Conservation (phyloP, 2,113 vertebrate genomes). For the Trematomus loennbergii region DNA sequence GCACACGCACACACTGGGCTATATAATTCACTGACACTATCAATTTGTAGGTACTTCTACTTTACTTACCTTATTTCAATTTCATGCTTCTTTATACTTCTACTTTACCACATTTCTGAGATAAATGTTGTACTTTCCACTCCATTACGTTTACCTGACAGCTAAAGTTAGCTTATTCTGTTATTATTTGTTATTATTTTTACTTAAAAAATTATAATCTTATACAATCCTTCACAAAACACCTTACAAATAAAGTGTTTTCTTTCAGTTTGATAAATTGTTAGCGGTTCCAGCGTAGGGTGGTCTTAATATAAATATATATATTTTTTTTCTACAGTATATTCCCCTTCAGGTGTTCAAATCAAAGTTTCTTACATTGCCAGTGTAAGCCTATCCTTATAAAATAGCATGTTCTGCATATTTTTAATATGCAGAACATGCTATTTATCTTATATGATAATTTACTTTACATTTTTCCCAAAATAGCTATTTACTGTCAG, state of each 20-base stretch:
- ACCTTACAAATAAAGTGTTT: too few relatives aligned
- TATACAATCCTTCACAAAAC: background rate
- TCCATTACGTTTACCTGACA: background rate
- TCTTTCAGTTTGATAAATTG: too few relatives aligned
- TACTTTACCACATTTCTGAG: background rate
- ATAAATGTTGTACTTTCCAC: background rate
- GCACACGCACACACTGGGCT: background rate
- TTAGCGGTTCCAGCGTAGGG: background rate
- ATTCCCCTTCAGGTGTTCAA: background rate
- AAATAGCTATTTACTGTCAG: too few relatives aligned
- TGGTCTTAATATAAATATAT: background rate
- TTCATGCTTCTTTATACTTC: background rate
- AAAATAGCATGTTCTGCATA: too few relatives aligned
- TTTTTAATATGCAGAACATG: too few relatives aligned
- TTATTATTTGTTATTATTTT: background rate
- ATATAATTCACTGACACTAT: slow-evolving; percentile 7
- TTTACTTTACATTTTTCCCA: too few relatives aligned
- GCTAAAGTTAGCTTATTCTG: background rate
- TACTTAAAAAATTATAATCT: background rate
- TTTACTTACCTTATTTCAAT: background rate
- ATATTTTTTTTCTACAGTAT: background rate
- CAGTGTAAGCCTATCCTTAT: too few relatives aligned
- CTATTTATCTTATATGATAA: too few relatives aligned
- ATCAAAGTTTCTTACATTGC: background rate
- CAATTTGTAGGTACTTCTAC: background rate